Conservation (phyloP, 2,888 invertebrate species). For the Dermolepida albohirtum region DNA sequence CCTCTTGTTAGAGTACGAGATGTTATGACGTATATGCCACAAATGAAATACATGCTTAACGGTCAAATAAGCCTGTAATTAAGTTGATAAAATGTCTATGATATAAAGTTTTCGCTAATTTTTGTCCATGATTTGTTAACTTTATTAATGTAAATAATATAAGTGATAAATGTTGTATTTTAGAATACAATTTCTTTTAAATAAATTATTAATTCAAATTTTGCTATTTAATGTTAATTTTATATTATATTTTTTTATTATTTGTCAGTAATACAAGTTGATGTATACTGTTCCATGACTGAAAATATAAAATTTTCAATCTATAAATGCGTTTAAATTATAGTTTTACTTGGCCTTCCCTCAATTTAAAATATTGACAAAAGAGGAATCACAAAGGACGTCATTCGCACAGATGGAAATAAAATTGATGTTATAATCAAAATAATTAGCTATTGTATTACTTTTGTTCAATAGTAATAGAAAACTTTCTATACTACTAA, state of each 20-base stretch:
- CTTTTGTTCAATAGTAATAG: no score
- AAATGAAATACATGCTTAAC: conserved; percentile 84
- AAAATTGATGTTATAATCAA: no score
- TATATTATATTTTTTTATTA: conserved; percentile 30
- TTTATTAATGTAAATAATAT: conserved; percentile 32
- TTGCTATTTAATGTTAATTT: conserved; percentile 22
- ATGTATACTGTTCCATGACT: background rate
- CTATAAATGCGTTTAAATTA: conserved; percentile 8
- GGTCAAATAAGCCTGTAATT: conserved; percentile 34
- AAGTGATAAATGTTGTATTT: conserved; percentile 29
- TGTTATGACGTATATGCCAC: conserved; percentile 87
- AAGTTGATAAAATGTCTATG: background rate
- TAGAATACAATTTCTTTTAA: conserved; percentile 2
- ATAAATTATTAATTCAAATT: conserved; percentile 12
- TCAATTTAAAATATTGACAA: background rate
- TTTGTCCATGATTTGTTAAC: conserved; percentile 20
- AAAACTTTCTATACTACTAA: no score
- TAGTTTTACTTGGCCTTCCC: background rate
- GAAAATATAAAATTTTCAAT: conserved; percentile 32
- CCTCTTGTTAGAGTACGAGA: conserved; percentile 86
- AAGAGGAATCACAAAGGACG: no score
- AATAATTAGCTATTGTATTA: no score
- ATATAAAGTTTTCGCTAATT: background rate
- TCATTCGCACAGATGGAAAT: no score
- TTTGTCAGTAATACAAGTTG: conserved; percentile 5